Conservation (phyloP, 30 jellyfish, hydroid and myxozoan genomes). For the Morbakka virulenta region DNA sequence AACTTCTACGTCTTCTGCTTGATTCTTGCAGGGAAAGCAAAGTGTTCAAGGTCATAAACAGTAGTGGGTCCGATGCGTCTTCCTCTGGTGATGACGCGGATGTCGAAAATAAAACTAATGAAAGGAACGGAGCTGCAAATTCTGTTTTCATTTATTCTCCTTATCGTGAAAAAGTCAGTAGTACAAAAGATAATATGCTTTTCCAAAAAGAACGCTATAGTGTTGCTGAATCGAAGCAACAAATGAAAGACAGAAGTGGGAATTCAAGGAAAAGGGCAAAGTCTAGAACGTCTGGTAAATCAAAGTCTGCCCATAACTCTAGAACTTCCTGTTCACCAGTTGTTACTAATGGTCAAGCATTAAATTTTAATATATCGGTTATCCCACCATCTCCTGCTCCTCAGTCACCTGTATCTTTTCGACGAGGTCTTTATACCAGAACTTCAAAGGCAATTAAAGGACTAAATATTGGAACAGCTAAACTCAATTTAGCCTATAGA, state of each 20-base stretch:
- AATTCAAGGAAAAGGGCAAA: background rate
- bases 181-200: background rate
- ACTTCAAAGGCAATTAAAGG: background rate
- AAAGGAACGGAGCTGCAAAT: background rate
- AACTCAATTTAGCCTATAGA: background rate
- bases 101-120: background rate
- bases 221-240: background rate
- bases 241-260: background rate
- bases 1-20: constrained; percentile 4
- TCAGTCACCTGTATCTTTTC: background rate
- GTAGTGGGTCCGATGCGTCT: constrained; percentile 16
- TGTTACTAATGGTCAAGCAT: background rate
- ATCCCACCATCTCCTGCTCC: background rate
- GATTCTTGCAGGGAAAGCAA: background rate
- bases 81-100: constrained; percentile 36
- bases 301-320: background rate
- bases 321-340: background rate
- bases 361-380: background rate
- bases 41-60: background rate
- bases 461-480: background rate
- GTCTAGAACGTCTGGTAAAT: background rate
- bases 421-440: background rate
- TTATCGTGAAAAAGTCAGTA: background rate
- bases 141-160: background rate
- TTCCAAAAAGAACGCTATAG: background rate